Evolutionary conservation across 1,140 invertebrate species (phyloP), one percentile per base, ranked within the genome.

Genomic region (Dendrolimus kikuchii): DNA sequence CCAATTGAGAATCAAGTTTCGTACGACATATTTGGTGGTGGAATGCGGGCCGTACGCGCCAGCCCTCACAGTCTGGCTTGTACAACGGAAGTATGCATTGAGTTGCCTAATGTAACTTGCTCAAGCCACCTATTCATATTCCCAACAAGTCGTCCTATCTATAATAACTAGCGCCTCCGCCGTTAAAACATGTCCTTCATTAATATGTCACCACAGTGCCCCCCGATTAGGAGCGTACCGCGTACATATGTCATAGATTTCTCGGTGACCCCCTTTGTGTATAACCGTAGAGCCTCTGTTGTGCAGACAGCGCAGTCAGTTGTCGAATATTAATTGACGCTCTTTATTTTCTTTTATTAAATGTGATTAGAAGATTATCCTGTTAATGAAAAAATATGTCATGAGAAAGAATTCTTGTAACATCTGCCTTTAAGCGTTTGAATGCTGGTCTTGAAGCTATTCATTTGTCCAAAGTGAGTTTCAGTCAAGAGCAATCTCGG

Each of bases 21-120:
- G 56, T 59, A 53, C 51, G 55, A 73, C 79, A 49, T 80, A 82
- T 80, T 77, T 80, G 79, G 79, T 60, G 60, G 65, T 68, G 75
- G 79, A 74, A 82, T 78, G 79, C 67, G 68, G 67, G 62, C 47
- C 62, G 66, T 40, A 9, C 59, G 49, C 51, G 62, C 46, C 60
- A 63, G 61, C 66, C 68, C 70, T 74, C 65, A 63, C 40, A 59
- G 56, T 55, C 58, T 60, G 56, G 55, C 48, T 57, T 38, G 50
- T 48, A 52, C 62, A 55, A 64, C 68, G 78, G 74, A 81, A 74
- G 62, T 64, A 55, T 52, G 55, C 64, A 43, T 53, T 62, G 59
- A 63, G 52, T 70, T 74, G 60, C 70, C 74, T 68, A 72, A 71
- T 62, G 40, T 51, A 40, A 57, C 57, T 49, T 57, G 45, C 59